Evolutionary conservation across 2,888 invertebrate species (phyloP).

Genomic region (Trichopoda pennipes): DNA sequence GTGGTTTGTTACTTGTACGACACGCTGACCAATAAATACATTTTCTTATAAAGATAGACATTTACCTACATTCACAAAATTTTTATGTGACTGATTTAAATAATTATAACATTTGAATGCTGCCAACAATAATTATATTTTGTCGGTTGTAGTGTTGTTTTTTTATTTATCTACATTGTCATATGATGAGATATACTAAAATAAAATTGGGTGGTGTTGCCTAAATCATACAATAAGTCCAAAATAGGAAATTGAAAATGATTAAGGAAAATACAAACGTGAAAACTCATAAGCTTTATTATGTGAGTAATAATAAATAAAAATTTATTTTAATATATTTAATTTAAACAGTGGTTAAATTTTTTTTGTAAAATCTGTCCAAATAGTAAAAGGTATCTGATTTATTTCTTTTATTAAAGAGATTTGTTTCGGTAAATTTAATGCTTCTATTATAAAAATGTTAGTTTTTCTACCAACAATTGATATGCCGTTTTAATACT

Average conservation of each 20-base stretch:
- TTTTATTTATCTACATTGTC: not conserved
- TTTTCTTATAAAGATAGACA: not conserved
- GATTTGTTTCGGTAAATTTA: too few species aligned
- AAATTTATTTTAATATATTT: too few species aligned
- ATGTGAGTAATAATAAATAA: too few species aligned
- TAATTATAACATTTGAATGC: constrained; percentile 45
- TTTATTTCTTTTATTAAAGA: too few species aligned
- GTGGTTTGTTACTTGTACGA: constrained; percentile 69
- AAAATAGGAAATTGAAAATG: not conserved
- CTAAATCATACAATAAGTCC: not conserved
- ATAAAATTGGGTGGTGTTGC: not conserved
- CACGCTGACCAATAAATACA: constrained; percentile 26
- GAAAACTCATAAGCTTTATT: too few species aligned
- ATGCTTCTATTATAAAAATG: too few species aligned
- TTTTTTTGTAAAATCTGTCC: too few species aligned
- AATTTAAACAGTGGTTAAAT: too few species aligned
- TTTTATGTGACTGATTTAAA: constrained; percentile 22
- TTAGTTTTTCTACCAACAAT: too few species aligned
- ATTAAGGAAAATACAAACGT: not conserved
- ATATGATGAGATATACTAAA: not conserved
- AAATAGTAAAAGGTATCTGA: too few species aligned
- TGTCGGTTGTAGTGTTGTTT: constrained; percentile 16
- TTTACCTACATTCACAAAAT: constrained; percentile 14
- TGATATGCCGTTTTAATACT: too few species aligned
- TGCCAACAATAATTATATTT: constrained; percentile 50